phyloP scores from a whole-genome alignment of 2,888 invertebrate genomes.

The Latheticus oryzae region DNA sequence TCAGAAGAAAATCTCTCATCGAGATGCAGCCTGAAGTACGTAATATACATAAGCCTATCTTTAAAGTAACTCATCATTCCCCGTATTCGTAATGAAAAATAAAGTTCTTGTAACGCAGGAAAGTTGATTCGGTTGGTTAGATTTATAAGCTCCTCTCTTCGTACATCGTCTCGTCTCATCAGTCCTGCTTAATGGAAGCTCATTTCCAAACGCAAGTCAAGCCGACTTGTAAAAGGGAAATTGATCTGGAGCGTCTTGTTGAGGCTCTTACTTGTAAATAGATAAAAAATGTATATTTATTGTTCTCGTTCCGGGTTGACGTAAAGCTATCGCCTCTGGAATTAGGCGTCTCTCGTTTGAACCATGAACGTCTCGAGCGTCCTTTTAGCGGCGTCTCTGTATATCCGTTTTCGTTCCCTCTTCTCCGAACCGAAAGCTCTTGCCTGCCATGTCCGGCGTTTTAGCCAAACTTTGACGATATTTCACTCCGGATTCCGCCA shows the following conservation, averaged over 20 bases:
- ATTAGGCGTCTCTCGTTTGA: constrained; percentile 53
- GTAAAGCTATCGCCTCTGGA: constrained; percentile 59
- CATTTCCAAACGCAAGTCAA: constrained; percentile 17
- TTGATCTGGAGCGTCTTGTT: constrained; percentile 34
- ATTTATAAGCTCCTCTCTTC: constrained; percentile 20
- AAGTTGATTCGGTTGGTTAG: constrained; percentile 23
- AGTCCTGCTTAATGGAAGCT: constrained; percentile 30
- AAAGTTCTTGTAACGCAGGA: constrained; percentile 24
- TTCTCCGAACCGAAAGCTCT: constrained; percentile 52
- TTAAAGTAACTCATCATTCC: constrained; percentile 24
- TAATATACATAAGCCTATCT: constrained; percentile 6
- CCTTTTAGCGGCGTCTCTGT: constrained; percentile 46
- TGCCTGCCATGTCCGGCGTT: constrained; percentile 59
- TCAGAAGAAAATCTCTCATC: constrained; percentile 5
- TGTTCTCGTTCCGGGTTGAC: constrained; percentile 59
- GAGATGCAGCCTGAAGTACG: constrained; percentile 1
- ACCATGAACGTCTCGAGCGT: constrained; percentile 44
- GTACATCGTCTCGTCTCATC: constrained; percentile 23
- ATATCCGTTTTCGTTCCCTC: constrained; percentile 50
- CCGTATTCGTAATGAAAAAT: constrained; percentile 16
- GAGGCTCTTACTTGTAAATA: constrained; percentile 19
- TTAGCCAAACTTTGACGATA: constrained; percentile 59
- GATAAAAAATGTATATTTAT: constrained; percentile 54
- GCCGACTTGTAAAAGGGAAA: constrained; percentile 20
- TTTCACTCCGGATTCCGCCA: constrained; percentile 50